Evolutionary conservation across 37 sponge, comb jelly and placozoan genomes (phyloP).

Genomic region (Mnemiopsis leidyi): DNA sequence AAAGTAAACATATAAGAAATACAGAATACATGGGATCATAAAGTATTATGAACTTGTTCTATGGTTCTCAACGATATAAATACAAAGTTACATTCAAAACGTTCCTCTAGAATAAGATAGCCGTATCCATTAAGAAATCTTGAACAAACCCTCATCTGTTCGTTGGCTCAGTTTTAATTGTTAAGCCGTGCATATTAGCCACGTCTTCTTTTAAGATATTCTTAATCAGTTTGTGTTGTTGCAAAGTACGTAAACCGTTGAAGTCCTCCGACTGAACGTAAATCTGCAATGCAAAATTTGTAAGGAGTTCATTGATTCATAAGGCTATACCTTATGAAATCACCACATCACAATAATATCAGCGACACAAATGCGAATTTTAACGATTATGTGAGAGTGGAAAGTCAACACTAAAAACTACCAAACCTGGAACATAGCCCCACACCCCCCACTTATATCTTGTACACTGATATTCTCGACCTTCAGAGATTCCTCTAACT

Average conservation of each 20-base stretch:
- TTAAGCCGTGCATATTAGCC: slow-evolving; percentile 24
- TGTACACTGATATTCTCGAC: background rate
- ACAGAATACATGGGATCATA: too few relatives aligned
- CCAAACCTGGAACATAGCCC: slow-evolving; percentile 43
- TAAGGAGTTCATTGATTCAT: background rate
- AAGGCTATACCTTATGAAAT: background rate
- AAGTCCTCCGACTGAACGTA: background rate
- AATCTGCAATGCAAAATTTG: background rate
- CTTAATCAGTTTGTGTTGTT: slow-evolving; percentile 24
- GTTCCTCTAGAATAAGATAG: too few relatives aligned
- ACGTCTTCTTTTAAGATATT: background rate
- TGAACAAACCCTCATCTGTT: background rate
- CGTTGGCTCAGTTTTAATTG: slow-evolving; percentile 25
- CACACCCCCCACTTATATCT: slow-evolving; percentile 35
- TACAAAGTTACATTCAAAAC: too few relatives aligned
- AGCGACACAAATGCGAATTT: too few relatives aligned
- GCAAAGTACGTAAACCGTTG: background rate
- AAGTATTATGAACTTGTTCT: too few relatives aligned
- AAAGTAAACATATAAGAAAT: too few relatives aligned
- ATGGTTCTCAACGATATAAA: too few relatives aligned
- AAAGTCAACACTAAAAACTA: background rate
- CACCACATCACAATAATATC: background rate
- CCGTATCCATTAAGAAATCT: background rate
- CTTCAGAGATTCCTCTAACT: background rate
- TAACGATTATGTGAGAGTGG: background rate